Evolutionary conservation across 1,140 invertebrate species (phyloP).

Genomic region (Aphaenogaster ashmeadi): DNA sequence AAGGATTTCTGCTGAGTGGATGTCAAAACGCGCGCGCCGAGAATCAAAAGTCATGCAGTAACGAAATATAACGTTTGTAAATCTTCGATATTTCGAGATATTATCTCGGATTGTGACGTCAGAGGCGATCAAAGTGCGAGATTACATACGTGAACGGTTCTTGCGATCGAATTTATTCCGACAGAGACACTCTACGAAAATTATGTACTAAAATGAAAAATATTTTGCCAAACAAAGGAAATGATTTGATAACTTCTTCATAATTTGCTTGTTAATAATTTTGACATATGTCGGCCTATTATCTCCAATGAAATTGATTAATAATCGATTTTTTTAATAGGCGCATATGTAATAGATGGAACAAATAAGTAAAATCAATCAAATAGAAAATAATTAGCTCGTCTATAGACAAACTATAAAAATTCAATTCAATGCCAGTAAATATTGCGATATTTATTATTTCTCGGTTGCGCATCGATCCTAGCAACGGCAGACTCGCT

Average conservation of each 20-base stretch:
- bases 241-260: background rate
- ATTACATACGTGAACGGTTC: background rate
- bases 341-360: background rate
- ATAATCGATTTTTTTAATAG: background rate
- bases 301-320: background rate
- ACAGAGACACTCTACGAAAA: background rate
- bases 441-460: background rate
- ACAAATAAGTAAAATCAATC: background rate
- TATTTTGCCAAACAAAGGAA: background rate
- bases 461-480: constrained; percentile 29
- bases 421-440: background rate
- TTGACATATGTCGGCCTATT: background rate
- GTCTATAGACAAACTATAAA: background rate
- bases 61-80: background rate
- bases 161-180: background rate
- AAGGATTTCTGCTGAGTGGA: background rate
- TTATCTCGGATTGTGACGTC: background rate
- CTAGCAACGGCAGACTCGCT: constrained; percentile 4
- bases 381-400: background rate
- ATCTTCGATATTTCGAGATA: background rate
- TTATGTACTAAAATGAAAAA: background rate
- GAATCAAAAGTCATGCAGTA: background rate
- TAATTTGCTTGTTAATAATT: background rate
- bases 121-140: background rate
- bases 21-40: constrained; percentile 11